phyloP scores from a whole-genome alignment of 2,888 invertebrate species.

The Drosophila pseudotalamancana region DNA sequence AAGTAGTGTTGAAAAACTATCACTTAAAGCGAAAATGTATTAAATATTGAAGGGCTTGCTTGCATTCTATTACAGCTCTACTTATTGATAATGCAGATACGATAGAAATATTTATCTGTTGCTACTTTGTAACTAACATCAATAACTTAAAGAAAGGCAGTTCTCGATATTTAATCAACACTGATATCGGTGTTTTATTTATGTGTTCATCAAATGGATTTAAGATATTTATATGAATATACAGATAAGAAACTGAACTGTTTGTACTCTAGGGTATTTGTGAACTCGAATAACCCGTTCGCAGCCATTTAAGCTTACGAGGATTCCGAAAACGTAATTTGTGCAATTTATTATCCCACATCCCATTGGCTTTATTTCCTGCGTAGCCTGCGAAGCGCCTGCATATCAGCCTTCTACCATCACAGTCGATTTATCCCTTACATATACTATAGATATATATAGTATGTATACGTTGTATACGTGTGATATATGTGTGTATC shows the following conservation, averaged over 20 bases:
- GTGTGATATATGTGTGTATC: background rate
- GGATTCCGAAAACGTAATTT: conserved; percentile 46
- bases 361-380: conserved; percentile 39
- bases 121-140: too few species aligned
- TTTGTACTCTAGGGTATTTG: background rate
- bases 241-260: too few species aligned
- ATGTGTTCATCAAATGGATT: too few species aligned
- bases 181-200: too few species aligned
- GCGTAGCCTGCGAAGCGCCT: conserved; percentile 8
- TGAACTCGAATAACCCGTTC: background rate
- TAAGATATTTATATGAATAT: too few species aligned
- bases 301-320: background rate
- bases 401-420: conserved; percentile 8
- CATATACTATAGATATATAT: conserved; percentile 29
- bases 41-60: background rate
- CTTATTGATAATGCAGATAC: background rate
- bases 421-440: conserved; percentile 19
- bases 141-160: too few species aligned
- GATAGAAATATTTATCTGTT: too few species aligned
- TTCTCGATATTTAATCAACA: too few species aligned
- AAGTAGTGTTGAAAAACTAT: background rate
- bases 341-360: conserved; percentile 32
- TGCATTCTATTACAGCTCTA: background rate
- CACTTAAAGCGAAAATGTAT: background rate
- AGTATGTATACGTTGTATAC: background rate